phyloP scores from a whole-genome alignment of 2,888 invertebrate genomes.

The Julus scandinavius region DNA sequence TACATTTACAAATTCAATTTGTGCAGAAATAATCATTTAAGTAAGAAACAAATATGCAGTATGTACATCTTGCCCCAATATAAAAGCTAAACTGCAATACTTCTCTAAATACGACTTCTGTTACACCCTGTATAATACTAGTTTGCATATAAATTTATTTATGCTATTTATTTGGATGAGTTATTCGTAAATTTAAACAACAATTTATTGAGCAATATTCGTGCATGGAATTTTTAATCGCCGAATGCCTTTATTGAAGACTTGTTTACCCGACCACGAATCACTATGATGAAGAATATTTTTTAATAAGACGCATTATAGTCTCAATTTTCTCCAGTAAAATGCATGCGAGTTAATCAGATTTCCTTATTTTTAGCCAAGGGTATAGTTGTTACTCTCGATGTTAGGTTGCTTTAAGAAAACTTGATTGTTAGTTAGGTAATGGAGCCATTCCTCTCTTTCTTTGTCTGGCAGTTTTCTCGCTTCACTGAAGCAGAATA shows the following conservation, averaged over 20 bases:
- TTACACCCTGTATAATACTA: no score
- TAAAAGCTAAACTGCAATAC: no score
- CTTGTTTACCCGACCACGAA: neutral
- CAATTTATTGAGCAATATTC: neutral
- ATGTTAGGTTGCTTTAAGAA: neutral
- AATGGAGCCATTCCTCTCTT: neutral
- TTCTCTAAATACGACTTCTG: no score
- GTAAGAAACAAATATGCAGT: no score
- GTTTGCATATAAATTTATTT: neutral
- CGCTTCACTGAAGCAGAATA: conserved; percentile 9
- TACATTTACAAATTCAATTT: no score
- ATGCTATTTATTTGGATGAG: no score
- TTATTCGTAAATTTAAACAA: neutral
- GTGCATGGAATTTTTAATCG: neutral
- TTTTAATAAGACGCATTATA: no score
- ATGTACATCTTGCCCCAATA: no score
- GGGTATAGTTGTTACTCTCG: neutral
- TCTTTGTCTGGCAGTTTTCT: neutral
- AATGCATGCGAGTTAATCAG: no score
- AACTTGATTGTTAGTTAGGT: neutral
- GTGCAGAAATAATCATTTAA: no score
- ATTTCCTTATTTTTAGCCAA: neutral
- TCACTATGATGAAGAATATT: no score
- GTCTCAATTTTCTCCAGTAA: no score
- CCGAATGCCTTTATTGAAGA: neutral